Percentiles rank a stretch among this genome's conserved stretches.
Conservation (phyloP, 2,113 vertebrate genomes). For the Chionomys nivalis region DNA sequence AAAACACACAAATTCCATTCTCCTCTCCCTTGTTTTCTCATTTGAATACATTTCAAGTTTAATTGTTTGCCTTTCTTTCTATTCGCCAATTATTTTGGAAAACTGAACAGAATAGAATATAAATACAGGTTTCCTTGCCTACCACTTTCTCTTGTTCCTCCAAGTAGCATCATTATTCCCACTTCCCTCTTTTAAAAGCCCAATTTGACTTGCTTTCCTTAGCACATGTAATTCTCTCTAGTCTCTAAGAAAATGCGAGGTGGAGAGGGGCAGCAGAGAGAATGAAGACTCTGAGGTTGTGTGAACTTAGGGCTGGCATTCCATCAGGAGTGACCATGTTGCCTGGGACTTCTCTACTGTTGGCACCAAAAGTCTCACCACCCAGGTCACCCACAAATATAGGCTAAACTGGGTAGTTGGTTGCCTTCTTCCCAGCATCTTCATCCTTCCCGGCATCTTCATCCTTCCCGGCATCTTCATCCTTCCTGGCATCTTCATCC, state of each 20-base stretch:
- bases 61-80: slow-evolving; percentile 53
- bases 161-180: not conserved
- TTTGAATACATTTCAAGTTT: slow-evolving; percentile 53
- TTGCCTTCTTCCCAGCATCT: not conserved
- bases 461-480: not conserved
- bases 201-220: not conserved
- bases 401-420: not conserved
- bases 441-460: not conserved
- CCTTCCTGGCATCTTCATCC: not conserved
- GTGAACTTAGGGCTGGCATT: not conserved
- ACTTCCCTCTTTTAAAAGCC: not conserved
- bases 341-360: not conserved
- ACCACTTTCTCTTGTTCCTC: not conserved
- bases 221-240: not conserved
- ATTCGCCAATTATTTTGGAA: slow-evolving; percentile 48
- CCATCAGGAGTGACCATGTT: not conserved
- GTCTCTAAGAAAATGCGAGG: not conserved
- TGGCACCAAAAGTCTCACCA: not conserved
- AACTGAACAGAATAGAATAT: slow-evolving; percentile 12
- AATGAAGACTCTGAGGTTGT: not conserved
- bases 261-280: fast-evolving
- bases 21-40: slow-evolving; percentile 18
- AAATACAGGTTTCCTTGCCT: slow-evolving; percentile 34
- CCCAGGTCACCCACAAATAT: not conserved
- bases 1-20: not conserved